A percentile compares a stretch with the other conserved stretches of the same genome.
phyloP scores from a whole-genome alignment of 2,888 invertebrate species.

The Sphaerophoria rueppellii region DNA sequence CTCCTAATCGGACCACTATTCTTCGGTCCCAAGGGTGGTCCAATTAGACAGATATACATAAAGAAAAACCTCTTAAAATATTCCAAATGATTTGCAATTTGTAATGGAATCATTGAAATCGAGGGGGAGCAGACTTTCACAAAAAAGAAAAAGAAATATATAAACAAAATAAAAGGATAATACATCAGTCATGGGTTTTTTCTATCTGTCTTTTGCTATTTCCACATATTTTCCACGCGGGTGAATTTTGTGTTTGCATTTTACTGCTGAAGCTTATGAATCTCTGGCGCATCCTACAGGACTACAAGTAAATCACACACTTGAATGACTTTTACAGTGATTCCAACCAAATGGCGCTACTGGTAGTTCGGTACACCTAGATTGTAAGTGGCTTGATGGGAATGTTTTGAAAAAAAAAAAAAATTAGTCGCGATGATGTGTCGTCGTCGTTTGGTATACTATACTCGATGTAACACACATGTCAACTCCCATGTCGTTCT shows the following conservation, averaged over 20 bases:
- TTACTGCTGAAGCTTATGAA: slow-evolving; percentile 61
- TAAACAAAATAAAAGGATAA: slow-evolving; percentile 27
- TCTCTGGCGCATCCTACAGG: slow-evolving; percentile 42
- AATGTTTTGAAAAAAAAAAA: slow-evolving; percentile 23
- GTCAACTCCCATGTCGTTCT: slow-evolving; percentile 64
- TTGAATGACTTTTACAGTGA: slow-evolving; percentile 62
- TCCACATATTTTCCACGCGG: slow-evolving; percentile 63
- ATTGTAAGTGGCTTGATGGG: slow-evolving; percentile 15
- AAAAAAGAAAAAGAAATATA: background rate
- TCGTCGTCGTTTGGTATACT: slow-evolving; percentile 27
- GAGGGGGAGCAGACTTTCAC: background rate
- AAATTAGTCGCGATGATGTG: slow-evolving; percentile 48
- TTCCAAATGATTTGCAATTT: slow-evolving; percentile 67
- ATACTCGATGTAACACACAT: slow-evolving; percentile 57
- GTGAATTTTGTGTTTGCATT: slow-evolving; percentile 64
- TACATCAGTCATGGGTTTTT: slow-evolving; percentile 15
- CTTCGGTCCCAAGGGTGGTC: too few relatives aligned
- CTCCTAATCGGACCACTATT: too few relatives aligned
- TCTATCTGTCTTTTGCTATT: slow-evolving; percentile 29
- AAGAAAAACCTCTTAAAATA: slow-evolving; percentile 58
- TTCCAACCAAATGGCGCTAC: slow-evolving; percentile 32
- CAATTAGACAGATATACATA: too few relatives aligned
- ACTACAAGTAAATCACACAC: slow-evolving; percentile 69
- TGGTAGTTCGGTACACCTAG: too few relatives aligned
- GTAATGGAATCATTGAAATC: slow-evolving; percentile 48